Evolutionary conservation across 2,113 vertebrate genomes (phyloP), one percentile per base, ranked within the genome.

Genomic region (Clinocottus analis): DNA sequence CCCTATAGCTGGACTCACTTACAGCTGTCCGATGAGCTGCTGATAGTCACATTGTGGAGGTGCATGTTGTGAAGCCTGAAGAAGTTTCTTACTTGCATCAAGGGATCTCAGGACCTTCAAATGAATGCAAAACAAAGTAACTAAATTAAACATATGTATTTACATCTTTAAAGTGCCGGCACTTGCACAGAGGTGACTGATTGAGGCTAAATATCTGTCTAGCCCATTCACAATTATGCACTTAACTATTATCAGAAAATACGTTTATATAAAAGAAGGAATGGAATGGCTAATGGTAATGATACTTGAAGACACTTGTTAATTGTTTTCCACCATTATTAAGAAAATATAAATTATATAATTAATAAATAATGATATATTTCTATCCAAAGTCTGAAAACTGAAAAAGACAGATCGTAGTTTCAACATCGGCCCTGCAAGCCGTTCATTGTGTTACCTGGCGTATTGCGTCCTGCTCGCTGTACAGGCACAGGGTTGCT

Each of bases 401-500:
- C 10, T 43, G n/a, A 19, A 56, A 77, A 6, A 4, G 9, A 59
- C 2, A 67, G 17, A 62, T 37, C 17, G 47, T 67, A 31, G 23
- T 27, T 53, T 64, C 1, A 3, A 12, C 4, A 41, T 55, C 29
- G 68, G 31, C 4, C 29, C 17, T 74, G 6, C 37, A 43, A 83
- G 21, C 55, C 23, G 58, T 39, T 77, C 1, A 8, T 47, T 47
- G 61, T 19, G n/a, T 93, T 89, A 94, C 94, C 93, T 93, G 91
- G 7, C 71, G 82, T 21, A 92, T 53, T 23, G 77, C 7, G 1
- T 91, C 91, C 58, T 88, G 91, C 80, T 90, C 79, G 83, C 89
- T 90, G 90, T 88, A 93, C 47, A 90, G 39, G 43, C 66, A 47
- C 65, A 95, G 87, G 72, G 93, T 81, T 59, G 72, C 69, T 41